phyloP scores from a whole-genome alignment of 2,888 invertebrate genomes.

The Unio delphinus region DNA sequence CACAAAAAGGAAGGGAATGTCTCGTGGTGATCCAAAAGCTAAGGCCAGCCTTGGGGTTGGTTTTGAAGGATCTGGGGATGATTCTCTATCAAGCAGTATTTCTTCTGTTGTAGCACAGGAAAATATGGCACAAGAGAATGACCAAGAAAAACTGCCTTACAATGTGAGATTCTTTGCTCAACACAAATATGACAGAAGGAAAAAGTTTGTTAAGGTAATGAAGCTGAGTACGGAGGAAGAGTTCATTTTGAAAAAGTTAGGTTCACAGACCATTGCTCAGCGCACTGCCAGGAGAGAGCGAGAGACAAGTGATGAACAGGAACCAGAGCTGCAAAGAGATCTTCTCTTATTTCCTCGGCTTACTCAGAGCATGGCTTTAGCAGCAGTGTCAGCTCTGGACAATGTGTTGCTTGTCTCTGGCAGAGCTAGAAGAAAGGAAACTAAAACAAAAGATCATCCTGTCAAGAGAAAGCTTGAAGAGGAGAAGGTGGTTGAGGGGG shows the following conservation, averaged over 20 bases:
- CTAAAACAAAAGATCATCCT: constrained; percentile 5
- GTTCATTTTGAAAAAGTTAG: constrained; percentile 54
- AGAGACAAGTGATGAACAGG: constrained; percentile 13
- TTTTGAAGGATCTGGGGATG: constrained; percentile 1
- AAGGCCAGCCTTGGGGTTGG: neutral
- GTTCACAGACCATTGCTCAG: constrained; percentile 40
- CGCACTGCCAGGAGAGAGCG: constrained; percentile 15
- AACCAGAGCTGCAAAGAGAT: constrained; percentile 17
- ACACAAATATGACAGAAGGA: constrained; percentile 33
- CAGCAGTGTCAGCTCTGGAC: constrained; percentile 47
- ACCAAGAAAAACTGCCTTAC: constrained; percentile 27
- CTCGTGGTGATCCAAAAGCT: constrained; percentile 17
- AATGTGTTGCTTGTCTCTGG: constrained; percentile 21
- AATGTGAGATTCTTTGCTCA: constrained; percentile 27
- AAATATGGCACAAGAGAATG: too few species aligned
- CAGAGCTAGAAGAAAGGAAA: constrained; percentile 11
- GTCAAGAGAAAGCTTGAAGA: neutral
- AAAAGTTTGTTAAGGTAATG: constrained; percentile 40
- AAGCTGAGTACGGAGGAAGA: constrained; percentile 41
- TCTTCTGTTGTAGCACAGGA: too few species aligned
- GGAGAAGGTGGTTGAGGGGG: neutral
- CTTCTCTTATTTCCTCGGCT: constrained; percentile 22
- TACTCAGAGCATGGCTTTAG: constrained; percentile 45
- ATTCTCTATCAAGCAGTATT: too few species aligned
- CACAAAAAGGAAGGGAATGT: constrained; percentile 26